These are phyloP conservation scores for Acleris cristana DNA, from an alignment of 2,888 invertebrate genomes.

Conservation along the genomic window DNA sequence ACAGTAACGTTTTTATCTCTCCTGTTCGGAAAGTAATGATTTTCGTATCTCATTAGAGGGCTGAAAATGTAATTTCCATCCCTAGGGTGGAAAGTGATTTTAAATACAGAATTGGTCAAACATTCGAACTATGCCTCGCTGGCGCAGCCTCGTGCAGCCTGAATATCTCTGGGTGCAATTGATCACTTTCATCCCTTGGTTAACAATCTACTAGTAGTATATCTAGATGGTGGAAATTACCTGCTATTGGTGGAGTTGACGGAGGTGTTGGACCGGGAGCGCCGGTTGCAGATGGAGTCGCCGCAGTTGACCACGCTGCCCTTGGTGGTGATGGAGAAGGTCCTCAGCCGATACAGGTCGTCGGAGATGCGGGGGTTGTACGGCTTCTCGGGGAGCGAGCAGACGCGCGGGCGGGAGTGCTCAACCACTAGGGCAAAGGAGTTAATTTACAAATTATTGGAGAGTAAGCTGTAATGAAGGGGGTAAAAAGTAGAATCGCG, in stretches of 20 bases:
- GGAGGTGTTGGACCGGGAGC: conserved; percentile 94
- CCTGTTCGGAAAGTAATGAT: too few relatives aligned
- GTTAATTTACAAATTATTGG: not conserved
- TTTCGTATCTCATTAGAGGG: too few relatives aligned
- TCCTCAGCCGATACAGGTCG: conserved; percentile 92
- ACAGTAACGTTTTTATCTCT: too few relatives aligned
- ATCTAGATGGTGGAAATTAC: conserved; percentile 65
- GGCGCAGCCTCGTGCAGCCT: too few relatives aligned
- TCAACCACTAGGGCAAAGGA: conserved; percentile 87
- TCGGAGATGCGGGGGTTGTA: conserved; percentile 93
- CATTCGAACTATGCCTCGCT: too few relatives aligned
- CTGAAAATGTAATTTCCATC: too few relatives aligned
- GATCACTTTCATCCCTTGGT: too few relatives aligned
- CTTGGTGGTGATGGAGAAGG: conserved; percentile 94
- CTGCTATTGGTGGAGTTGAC: conserved; percentile 93
- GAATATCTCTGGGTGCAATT: too few relatives aligned
- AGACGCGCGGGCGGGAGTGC: conserved; percentile 92
- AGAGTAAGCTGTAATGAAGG: not conserved
- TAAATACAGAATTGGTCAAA: too few relatives aligned
- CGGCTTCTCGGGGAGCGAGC: conserved; percentile 93
- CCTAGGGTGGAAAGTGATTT: too few relatives aligned
- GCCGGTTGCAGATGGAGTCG: conserved; percentile 93
- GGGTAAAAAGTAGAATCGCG: too few relatives aligned
- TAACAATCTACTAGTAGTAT: too few relatives aligned
- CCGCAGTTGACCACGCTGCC: conserved; percentile 95